Evolutionary conservation across 1,140 invertebrate genomes (phyloP), one percentile per base, ranked within the genome.

Genomic region (Telenomus remus): DNA sequence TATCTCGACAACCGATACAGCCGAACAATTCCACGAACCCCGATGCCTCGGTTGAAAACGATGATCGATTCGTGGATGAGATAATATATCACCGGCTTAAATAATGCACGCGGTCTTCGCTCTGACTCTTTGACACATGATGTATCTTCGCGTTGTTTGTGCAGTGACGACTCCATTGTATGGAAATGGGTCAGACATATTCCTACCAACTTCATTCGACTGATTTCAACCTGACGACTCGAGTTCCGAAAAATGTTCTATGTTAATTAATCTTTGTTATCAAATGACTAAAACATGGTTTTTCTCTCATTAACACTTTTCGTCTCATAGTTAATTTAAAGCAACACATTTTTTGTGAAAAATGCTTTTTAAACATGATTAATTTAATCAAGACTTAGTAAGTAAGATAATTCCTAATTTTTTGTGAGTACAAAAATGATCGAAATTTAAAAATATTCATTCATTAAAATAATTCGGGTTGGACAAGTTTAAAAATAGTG

Each of bases 111-210:
- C 59, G 59, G 53, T 75, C 60, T 64, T 65, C 64, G 59, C 70
- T 55, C 70, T 65, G 53, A 49, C 19, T 71, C 73, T 70, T 70
- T 71, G 66, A 51, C 73, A 56, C 44, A 51, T 46, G 39, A 54
- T 55, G 46, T 68, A 64, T 72, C 68, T 72, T 76, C 71, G 13
- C 53, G 48, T 9, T 33, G 53, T 68, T 72, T 68, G 49, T n/a
- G 37, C 37, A 39, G 37, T 49, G 76, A 64, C 73, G 74, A n/a
- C 6, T 33, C 63, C 71, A 81, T 85, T 84, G 81, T 84, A 59
- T 56, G 76, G 72, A 85, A 81, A 84, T 84, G 70, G 83, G 82
- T 84, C 83, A 81, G 72, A 72, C 47, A 55, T 54, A 70, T 76
- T 69, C 42, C 37, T 39, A 48, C 63, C 44, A 46, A 55, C 48